Conservation (phyloP, 2,888 invertebrate genomes). For the Catocala sponsa region DNA sequence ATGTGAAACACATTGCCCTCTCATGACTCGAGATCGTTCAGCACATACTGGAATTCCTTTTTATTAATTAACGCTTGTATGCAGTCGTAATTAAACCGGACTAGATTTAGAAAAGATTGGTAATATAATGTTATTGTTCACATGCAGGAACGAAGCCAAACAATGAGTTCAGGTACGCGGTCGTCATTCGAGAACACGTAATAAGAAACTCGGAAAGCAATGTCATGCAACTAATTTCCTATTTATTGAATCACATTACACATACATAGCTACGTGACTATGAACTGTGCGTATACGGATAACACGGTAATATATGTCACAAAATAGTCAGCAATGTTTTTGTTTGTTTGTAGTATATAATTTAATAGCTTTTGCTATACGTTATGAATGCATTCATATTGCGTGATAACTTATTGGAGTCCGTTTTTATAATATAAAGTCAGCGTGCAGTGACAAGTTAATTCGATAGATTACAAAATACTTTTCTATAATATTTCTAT, state of each 20-base stretch:
- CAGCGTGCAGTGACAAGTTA: too few species aligned
- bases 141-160: slow-evolving; percentile 57
- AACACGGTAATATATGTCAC: slow-evolving; percentile 20
- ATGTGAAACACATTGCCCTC: slow-evolving; percentile 63
- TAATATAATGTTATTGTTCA: slow-evolving; percentile 54
- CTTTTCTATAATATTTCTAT: too few species aligned
- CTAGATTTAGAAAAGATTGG: slow-evolving; percentile 64
- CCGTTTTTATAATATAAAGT: too few species aligned
- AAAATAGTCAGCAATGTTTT: slow-evolving; percentile 24
- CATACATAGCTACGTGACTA: slow-evolving; percentile 18
- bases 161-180: slow-evolving; percentile 59
- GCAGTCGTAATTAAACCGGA: slow-evolving; percentile 40
- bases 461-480: too few species aligned
- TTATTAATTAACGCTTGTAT: slow-evolving; percentile 54
- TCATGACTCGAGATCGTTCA: slow-evolving; percentile 53
- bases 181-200: slow-evolving; percentile 47
- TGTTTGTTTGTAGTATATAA: slow-evolving; percentile 4
- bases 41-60: slow-evolving; percentile 59
- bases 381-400: slow-evolving; percentile 14
- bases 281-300: slow-evolving; percentile 9
- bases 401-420: slow-evolving; percentile 1
- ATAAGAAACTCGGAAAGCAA: slow-evolving; percentile 56
- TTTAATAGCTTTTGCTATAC: slow-evolving; percentile 1
- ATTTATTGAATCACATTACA: slow-evolving; percentile 50
- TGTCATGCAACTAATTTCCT: slow-evolving; percentile 55